A percentile compares a stretch with the other conserved stretches of the same genome.
These are phyloP conservation scores for Chymomyza costata DNA, from an alignment of 1,140 invertebrate species.

Conservation along the genomic window DNA sequence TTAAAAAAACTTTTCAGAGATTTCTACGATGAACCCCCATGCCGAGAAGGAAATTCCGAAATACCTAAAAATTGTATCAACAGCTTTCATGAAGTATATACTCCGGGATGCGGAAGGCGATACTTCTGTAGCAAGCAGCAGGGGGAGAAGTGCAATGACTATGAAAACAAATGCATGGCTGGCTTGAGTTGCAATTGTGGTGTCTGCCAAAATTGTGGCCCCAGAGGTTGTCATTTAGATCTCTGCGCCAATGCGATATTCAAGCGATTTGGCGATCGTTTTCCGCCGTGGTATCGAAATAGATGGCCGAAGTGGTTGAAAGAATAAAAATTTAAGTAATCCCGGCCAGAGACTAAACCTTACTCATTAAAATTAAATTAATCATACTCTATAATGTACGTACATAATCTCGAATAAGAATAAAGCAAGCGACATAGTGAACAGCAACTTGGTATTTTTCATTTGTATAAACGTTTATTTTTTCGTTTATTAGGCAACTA, in stretches of 20 bases:
- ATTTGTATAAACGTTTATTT: neutral
- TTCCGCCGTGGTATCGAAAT: no score
- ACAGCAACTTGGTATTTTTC: constrained; percentile 16
- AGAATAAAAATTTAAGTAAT: no score
- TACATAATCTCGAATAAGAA: constrained; percentile 37
- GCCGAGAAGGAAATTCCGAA: no score
- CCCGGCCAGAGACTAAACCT: no score
- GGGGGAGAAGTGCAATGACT: neutral
- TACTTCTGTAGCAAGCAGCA: neutral
- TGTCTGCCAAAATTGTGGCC: neutral
- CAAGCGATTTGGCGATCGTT: neutral
- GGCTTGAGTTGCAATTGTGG: neutral
- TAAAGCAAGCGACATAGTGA: constrained; percentile 34
- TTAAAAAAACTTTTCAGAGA: no score
- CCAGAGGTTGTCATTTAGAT: neutral
- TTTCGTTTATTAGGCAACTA: constrained; percentile 4
- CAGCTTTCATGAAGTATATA: no score
- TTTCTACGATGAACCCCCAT: no score
- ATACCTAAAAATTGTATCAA: no score
- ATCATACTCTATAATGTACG: no score
- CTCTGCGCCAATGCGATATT: neutral
- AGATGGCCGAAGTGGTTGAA: no score
- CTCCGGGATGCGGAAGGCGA: no score
- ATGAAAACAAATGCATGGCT: constrained; percentile 2
- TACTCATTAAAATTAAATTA: no score